Evolutionary conservation across 2,113 vertebrate genomes (phyloP).

Genomic region (Corvus cornix): DNA sequence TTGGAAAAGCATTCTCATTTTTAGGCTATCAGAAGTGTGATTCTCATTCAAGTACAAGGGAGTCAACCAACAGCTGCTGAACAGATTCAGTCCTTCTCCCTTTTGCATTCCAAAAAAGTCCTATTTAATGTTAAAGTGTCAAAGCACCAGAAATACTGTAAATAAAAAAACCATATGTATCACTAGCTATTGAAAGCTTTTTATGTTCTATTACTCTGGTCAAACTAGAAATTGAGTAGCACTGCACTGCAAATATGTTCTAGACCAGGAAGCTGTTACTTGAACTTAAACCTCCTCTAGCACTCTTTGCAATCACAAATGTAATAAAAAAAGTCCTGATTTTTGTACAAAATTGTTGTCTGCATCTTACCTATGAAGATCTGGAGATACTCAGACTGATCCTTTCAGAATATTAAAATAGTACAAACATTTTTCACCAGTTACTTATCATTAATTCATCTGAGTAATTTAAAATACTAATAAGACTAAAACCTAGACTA

Average conservation of each 20-base stretch:
- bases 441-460: background rate
- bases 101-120: background rate
- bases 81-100: background rate
- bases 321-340: accelerated
- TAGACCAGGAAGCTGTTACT: background rate
- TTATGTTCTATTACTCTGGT: background rate
- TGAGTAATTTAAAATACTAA: background rate
- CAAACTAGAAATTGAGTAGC: background rate
- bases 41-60: background rate
- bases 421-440: background rate
- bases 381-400: background rate
- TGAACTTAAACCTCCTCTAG: background rate
- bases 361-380: background rate
- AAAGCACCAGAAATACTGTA: background rate
- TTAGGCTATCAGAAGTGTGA: background rate
- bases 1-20: background rate
- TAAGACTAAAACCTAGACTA: background rate
- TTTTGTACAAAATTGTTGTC: background rate
- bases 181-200: background rate
- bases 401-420: background rate
- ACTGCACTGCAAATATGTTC: background rate
- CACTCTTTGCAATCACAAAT: background rate
- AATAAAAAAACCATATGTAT: background rate
- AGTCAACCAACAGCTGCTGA: background rate
- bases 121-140: background rate